Percentiles rank a stretch among this genome's conserved stretches.
phyloP scores from a whole-genome alignment of 1,140 invertebrate species.

The Lasaia peninsularis region DNA sequence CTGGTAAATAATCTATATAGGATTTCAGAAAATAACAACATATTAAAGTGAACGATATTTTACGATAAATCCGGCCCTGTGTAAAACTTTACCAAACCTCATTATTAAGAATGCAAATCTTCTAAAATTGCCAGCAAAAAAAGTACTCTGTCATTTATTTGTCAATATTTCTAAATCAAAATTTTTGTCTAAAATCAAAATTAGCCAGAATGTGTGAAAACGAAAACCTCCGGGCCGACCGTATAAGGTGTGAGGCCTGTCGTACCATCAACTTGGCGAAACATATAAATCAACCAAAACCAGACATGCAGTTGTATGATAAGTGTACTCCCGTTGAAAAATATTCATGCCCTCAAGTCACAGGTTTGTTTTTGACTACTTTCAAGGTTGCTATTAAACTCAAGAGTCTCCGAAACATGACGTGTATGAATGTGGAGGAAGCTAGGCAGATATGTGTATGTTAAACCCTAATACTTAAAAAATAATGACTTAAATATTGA shows the following conservation, averaged over 20 bases:
- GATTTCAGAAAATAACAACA: too few species aligned
- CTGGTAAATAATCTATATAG: too few species aligned
- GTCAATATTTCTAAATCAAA: slow-evolving; percentile 10
- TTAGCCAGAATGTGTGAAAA: slow-evolving; percentile 44
- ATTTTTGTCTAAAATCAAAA: slow-evolving; percentile 15
- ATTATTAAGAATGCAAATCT: not conserved
- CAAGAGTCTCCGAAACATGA: too few species aligned
- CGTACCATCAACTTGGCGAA: slow-evolving; percentile 67
- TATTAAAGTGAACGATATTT: too few species aligned
- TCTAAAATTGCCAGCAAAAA: not conserved
- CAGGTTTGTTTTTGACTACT: slow-evolving; percentile 39
- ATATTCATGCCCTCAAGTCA: slow-evolving; percentile 40
- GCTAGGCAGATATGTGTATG: too few species aligned
- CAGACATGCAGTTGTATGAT: slow-evolving; percentile 63
- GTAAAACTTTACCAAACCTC: not conserved
- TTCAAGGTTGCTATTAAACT: too few species aligned
- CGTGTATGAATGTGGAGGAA: too few species aligned
- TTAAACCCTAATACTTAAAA: too few species aligned
- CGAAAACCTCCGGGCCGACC: slow-evolving; percentile 38
- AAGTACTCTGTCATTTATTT: slow-evolving; percentile 10
- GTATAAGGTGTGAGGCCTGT: slow-evolving; percentile 50
- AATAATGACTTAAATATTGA: too few species aligned
- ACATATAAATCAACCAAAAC: slow-evolving; percentile 44
- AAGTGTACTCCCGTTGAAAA: slow-evolving; percentile 48
- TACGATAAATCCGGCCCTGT: not conserved